phyloP scores from a whole-genome alignment of 2,113 vertebrate species.

The Takifugu bimaculatus region DNA sequence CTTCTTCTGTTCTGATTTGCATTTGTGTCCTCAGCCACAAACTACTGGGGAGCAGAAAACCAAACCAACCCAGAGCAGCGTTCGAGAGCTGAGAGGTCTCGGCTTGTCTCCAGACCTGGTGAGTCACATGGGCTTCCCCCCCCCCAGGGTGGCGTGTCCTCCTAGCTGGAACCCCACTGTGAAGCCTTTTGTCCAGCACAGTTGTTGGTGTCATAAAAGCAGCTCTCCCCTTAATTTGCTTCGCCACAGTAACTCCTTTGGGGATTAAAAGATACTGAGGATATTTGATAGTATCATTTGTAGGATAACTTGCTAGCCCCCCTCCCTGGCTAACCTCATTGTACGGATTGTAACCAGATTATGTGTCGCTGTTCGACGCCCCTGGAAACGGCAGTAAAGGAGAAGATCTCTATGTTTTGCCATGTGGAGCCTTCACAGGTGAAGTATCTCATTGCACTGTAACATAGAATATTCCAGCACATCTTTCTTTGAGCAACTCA shows the following conservation, averaged over 20 bases:
- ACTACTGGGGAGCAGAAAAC: conserved; percentile 97
- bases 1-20: background rate
- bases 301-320: too few species aligned
- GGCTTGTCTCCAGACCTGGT: conserved; percentile 95
- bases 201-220: too few species aligned
- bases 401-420: conserved; percentile 99
- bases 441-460: background rate
- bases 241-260: too few species aligned
- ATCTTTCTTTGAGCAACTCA: background rate
- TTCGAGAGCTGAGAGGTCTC: conserved; percentile 90
- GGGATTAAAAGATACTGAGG: too few species aligned
- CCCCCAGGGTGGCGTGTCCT: too few species aligned
- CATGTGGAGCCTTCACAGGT: conserved; percentile 96
- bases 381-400: conserved; percentile 89
- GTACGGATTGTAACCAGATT: conserved; percentile 69
- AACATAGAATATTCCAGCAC: background rate
- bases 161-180: too few species aligned
- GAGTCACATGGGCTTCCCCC: conserved; percentile 41
- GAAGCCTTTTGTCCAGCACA: too few species aligned
- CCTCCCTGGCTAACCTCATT: too few species aligned
- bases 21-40: conserved; percentile 77
- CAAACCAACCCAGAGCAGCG: conserved; percentile 96
- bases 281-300: too few species aligned
- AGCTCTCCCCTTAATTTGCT: too few species aligned
- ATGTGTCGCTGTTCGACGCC: conserved; percentile 90